Base-by-base conservation (phyloP, 2,113 vertebrate genomes). In the Tringa solitaria region DNA sequence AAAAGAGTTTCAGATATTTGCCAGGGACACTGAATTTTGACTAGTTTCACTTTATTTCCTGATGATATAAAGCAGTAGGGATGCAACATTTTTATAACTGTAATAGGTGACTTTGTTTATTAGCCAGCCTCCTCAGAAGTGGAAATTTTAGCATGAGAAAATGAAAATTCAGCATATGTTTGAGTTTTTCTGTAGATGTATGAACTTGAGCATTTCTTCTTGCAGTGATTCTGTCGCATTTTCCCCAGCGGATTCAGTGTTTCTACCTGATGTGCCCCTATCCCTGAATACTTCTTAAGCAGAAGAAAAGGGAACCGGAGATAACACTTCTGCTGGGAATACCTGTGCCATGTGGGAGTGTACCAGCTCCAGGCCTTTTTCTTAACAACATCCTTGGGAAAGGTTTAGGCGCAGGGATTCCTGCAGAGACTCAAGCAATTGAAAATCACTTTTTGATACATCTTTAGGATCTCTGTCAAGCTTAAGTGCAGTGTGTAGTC, bases 1-100 rank as follows among this genome's bases (percentile, higher is more conserved):
- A 96, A 92, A 97, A 90, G 80, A 69, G 69, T 95, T 93, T 89
- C 73, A 92, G 73, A 65, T 92, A 94, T 89, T 96, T 93, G 20
- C 85, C 72, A 85, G 61, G 64, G 75, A 96, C 43, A 88, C 82
- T 60, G 64, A 94, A 75, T 90, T 93, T 96, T 86, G 27, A 53
- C 73, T 79, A 60, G 64, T 76, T 88, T 84, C 27, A 60, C 30
- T 89, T 72, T 93, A 78, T 81, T 95, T 94, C 60, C 76, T 89
- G 89, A 67, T 28, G 57, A 17, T 63, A 48, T 72, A 64, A 65
- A 91, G 69, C 75, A 56, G n/a, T 77, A 19, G 33, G 51, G 32
- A 69, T 67, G 28, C 56, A 91, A 70, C 75, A 84, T 94, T 86
- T 84, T 51, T 87, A 67, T 56, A 78, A 65, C 53, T 45, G 26